Evolutionary conservation across 2,888 invertebrate genomes (phyloP), one percentile per base, ranked within the genome.

Genomic region (Drosophila greeni): DNA sequence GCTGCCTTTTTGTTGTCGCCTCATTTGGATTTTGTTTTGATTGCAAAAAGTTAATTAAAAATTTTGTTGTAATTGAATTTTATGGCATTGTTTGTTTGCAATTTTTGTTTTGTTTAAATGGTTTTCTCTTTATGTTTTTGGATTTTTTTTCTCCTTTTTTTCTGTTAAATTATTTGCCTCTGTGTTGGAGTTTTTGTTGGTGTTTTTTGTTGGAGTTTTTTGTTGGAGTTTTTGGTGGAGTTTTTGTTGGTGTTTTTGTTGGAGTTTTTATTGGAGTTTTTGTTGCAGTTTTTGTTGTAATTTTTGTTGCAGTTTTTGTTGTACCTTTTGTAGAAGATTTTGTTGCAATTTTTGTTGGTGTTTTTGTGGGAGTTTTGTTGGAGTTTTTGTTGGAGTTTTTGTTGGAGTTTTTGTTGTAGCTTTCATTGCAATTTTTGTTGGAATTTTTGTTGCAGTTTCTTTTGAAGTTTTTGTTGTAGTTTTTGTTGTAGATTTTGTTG

Each of bases 11-110:
- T 52, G 58, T 45, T 48, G 20, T 39, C 66, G 51, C 29, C 39
- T 45, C 47, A 51, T 56, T 61, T 51, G 49, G 31, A 24, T 45
- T 42, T 58, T 20, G 60, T 49, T 66, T 66, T 74, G 68, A 82
- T 76, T 77, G 72, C 72, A 61, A 72, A 74, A 82, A 64, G 81
- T 78, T 83, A 76, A 83, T 83, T 83, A 76, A 59, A 74, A 83
- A 61, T 70, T 70, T 65, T 64, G 67, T 81, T 80, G 72, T 74
- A 83, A 76, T 82, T 78, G 68, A 61, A 70, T 72, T 80, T 66
- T 53, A 76, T 71, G 40, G 64, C 55, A 70, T 61, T 54, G 70
- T 69, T 67, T 68, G 53, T 55, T 65, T 47, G 36, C 47, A 65
- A n/a, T n/a, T 52, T 62, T 47, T 62, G 49, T 16, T 26, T 62